Evolutionary conservation across 2,113 vertebrate species (phyloP), one percentile per base, ranked within the genome.

Genomic region (Phrynosoma platyrhinos): DNA sequence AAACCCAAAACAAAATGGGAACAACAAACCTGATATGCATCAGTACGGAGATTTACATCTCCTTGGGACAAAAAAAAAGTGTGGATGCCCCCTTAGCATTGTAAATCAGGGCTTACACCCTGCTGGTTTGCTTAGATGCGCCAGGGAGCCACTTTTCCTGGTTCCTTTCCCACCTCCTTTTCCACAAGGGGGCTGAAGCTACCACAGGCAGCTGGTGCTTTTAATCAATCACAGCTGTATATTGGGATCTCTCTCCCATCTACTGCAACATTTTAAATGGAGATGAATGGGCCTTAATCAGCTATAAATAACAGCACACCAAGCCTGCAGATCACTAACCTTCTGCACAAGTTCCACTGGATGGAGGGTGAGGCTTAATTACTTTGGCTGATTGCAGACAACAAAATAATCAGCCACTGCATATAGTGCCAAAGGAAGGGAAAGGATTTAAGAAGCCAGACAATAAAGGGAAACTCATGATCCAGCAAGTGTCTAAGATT

Each of bases 251-350:
- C 86, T 95, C 93, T 95, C 93, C 94, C 92, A 93, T 95, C 95
- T 94, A 92, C 92, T 94, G 91, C 91, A 94, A 92, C 93, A 92
- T 96, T 95, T 47, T 95, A 94, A 95, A 94, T 94, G 91, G 93
- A 94, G 95, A 97, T 96, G 94, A 96, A 96, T 96, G 95, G 94
- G 92, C 92, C 93, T 94, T 95, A 95, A 96, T 96, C 95, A 96
- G 92, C 94, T 95, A 95, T 96, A 96, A 96, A 96, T 96, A 96
- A 95, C 94, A 94, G 89, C 84, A 0, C 89, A 93, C 94, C 93
- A 90, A 94, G 94, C 94, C 94, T 94, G 88, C 95, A 93, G 94
- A 95, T 96, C 94, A 87, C 90, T 95, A 94, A 92, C 95, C 95
- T 95, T 95, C 95, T 94, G 92, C 93, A 90, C 76, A 93, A 89